phyloP scores from a whole-genome alignment of 92 coral and sea anemone genomes.

The Zoanthus gigantus region DNA sequence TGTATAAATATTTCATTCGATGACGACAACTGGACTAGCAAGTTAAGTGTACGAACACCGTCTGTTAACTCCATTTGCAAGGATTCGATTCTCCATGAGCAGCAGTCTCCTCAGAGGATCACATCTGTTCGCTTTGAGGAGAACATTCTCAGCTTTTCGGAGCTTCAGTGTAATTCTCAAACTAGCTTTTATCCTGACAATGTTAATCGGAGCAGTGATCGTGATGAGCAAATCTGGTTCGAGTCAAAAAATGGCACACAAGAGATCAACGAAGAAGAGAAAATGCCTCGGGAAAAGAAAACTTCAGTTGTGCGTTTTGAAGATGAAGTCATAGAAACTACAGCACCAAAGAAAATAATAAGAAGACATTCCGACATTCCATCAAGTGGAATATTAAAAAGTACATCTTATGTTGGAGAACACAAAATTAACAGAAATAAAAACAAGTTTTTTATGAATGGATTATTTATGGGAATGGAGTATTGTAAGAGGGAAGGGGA shows the following conservation, averaged over 20 bases:
- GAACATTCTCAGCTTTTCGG: slow-evolving; percentile 6
- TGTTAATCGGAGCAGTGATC: background rate
- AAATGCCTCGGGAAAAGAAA: slow-evolving; percentile 1
- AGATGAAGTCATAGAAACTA: background rate
- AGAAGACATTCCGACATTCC: slow-evolving; percentile 33
- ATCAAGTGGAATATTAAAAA: slow-evolving; percentile 7
- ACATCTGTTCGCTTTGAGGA: slow-evolving; percentile 3
- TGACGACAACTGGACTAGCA: background rate
- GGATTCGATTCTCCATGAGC: background rate
- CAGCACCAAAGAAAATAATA: background rate
- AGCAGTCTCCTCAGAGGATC: background rate
- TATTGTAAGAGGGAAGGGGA: background rate
- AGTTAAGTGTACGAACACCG: background rate
- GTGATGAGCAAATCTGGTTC: background rate
- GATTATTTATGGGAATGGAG: background rate
- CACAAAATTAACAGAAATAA: background rate
- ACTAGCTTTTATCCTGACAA: background rate
- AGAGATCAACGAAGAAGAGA: background rate
- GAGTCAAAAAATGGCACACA: background rate
- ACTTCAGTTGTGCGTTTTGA: slow-evolving; percentile 32
- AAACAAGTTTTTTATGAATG: background rate
- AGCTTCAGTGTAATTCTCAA: background rate
- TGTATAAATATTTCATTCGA: slow-evolving; percentile 4
- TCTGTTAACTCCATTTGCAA: background rate
- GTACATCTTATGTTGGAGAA: background rate